Evolutionary conservation across 2,888 invertebrate species (phyloP).

Genomic region (Cephus spinipes): DNA sequence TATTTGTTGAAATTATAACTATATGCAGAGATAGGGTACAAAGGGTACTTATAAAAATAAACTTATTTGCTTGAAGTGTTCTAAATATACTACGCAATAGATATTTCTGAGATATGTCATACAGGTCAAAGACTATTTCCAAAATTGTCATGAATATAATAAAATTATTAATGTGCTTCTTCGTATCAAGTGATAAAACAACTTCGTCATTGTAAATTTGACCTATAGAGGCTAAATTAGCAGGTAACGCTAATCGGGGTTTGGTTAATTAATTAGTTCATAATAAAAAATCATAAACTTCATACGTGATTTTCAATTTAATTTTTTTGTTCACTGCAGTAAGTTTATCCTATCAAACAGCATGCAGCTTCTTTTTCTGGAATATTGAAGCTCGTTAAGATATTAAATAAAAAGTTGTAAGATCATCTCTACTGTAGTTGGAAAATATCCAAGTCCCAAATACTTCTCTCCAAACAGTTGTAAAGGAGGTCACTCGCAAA

Average conservation of each 20-base stretch:
- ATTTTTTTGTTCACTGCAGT: not conserved
- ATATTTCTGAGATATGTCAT: not conserved
- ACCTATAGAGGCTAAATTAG: not conserved
- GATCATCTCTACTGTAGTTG: not conserved
- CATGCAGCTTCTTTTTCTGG: not conserved
- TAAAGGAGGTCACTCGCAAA: not conserved
- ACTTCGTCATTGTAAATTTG: not conserved
- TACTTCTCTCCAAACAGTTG: not conserved
- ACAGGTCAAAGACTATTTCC: too few species aligned
- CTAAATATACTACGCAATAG: not conserved
- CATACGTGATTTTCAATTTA: not conserved
- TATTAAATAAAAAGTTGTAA: not conserved
- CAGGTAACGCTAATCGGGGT: not conserved
- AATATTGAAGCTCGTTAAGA: not conserved
- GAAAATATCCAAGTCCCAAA: not conserved
- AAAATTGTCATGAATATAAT: too few species aligned
- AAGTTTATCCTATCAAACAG: not conserved
- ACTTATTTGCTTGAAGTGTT: not conserved
- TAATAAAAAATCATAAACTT: not conserved
- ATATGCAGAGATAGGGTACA: not conserved
- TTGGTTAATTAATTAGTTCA: not conserved
- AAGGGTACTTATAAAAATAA: not conserved
- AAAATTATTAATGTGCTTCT: too few species aligned
- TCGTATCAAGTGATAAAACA: too few species aligned
- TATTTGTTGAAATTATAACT: too few species aligned